Evolutionary conservation across 2,888 invertebrate genomes (phyloP).

Genomic region (Nomada hirtipes): DNA sequence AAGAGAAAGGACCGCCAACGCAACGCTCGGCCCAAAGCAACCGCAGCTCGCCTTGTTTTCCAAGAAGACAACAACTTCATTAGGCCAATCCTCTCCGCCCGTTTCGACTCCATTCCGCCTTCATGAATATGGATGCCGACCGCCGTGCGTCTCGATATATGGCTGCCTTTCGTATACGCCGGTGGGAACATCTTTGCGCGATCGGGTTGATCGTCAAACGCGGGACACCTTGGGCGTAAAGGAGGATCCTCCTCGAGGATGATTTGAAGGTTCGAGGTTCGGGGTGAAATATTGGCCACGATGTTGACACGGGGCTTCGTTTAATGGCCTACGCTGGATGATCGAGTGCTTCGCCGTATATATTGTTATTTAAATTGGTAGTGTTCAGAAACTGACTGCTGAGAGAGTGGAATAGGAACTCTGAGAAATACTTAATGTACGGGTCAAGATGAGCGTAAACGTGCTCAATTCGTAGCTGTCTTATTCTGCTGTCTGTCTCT

Average conservation of each 20-base stretch:
- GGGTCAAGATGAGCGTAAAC: too few relatives aligned
- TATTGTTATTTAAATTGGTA: too few relatives aligned
- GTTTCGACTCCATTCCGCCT: conserved; percentile 75
- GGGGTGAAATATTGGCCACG: background rate
- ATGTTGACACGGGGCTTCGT: too few relatives aligned
- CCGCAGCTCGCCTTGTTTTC: conserved; percentile 78
- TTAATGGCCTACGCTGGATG: too few relatives aligned
- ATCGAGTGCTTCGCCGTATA: too few relatives aligned
- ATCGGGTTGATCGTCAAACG: conserved; percentile 54
- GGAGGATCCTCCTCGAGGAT: background rate
- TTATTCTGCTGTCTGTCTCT: too few relatives aligned
- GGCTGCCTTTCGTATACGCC: conserved; percentile 52
- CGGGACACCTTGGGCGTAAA: conserved; percentile 21
- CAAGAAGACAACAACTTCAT: conserved; percentile 83
- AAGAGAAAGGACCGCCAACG: conserved; percentile 68
- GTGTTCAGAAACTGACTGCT: too few relatives aligned
- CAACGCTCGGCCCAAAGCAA: conserved; percentile 72
- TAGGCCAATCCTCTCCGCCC: conserved; percentile 80
- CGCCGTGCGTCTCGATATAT: conserved; percentile 57
- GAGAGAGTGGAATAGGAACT: too few relatives aligned
- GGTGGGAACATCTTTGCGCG: conserved; percentile 54
- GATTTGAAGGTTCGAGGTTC: background rate
- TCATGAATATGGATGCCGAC: conserved; percentile 81
- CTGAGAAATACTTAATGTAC: too few relatives aligned
- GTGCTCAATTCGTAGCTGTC: too few relatives aligned